Percentiles rank a stretch among this genome's conserved stretches.
Evolutionary conservation across 2,888 invertebrate genomes (phyloP).

Genomic region (Prenolepis imparis): DNA sequence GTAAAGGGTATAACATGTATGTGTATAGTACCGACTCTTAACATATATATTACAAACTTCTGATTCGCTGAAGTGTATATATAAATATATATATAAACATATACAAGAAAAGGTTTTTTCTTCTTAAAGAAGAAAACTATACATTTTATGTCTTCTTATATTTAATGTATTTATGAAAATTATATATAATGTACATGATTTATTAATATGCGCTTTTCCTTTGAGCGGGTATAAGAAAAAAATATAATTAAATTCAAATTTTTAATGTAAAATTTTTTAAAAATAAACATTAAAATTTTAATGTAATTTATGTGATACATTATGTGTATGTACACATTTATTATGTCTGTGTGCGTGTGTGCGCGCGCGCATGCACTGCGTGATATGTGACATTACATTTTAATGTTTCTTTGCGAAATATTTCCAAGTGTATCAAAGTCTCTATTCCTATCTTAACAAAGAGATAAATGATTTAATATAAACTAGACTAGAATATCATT

Average conservation of each 20-base stretch:
- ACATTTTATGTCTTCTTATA: not conserved
- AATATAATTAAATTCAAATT: constrained; percentile 37
- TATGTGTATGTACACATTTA: not conserved
- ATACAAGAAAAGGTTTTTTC: not conserved
- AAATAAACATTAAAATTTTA: constrained; percentile 27
- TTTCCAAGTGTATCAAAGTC: constrained; percentile 28
- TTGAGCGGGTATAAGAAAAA: constrained; percentile 43
- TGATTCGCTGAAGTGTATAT: not conserved
- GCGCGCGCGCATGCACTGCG: too few species aligned
- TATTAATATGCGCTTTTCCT: not conserved
- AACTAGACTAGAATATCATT: constrained; percentile 7
- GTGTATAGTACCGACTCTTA: constrained; percentile 11
- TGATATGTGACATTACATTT: constrained; percentile 50
- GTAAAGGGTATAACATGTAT: not conserved
- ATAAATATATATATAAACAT: not conserved
- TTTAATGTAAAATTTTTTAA: constrained; percentile 17
- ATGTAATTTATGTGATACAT: constrained; percentile 17
- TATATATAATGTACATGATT: not conserved
- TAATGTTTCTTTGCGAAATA: constrained; percentile 33
- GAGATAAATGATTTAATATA: constrained; percentile 28
- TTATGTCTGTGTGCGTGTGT: too few species aligned
- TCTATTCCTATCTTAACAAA: constrained; percentile 24
- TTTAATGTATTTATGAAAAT: too few species aligned
- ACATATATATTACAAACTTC: not conserved
- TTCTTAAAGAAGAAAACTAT: not conserved